Base-by-base conservation (phyloP, 2,888 invertebrate genomes). In the Apoda limacodes region DNA sequence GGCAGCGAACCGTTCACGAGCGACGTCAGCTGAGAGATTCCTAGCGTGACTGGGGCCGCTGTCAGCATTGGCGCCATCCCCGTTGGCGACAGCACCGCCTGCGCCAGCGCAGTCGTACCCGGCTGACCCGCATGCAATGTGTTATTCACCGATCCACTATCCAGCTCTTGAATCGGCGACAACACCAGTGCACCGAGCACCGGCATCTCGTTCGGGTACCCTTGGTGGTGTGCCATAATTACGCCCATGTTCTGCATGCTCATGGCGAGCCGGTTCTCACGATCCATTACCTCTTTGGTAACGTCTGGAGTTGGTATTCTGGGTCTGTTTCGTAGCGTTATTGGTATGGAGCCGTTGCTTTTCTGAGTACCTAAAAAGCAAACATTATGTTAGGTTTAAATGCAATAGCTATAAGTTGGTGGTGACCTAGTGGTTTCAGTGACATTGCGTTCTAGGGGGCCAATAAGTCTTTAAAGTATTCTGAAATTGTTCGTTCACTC, bases 301-400 rank as follows among this genome's bases (percentile, higher is more conserved):
- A 92, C 92, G 60, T 93, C 93, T 0, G 93, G 93, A 5, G 93
- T 93, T 21, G 93, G 93, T 46, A 94, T 93, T 30, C 93, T 84
- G n/a, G 93, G 93, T 32, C 93, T 84, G 54, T 89, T 89, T 55
- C 89, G 89, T 39, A 89, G 71, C n/a, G 85, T 85, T 40, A 85
- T 83, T 5, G 88, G 84, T 19, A 87, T 71, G 1, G 86, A 75
- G 3, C 88, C 88, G 59, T 89, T 90, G 48, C 90, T 78, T 62
- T 88, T 88, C 48, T 84, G 81, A 20, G 86, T 85, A 48, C 85
- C 88, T 88, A 57, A 24, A 44, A 41, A n/a, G n/a, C n/a, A n/a
- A n/a, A n/a, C n/a, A n/a, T n/a, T n/a, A n/a, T n/a, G n/a, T n/a
- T n/a, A n/a, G n/a, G n/a, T n/a, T n/a, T n/a, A n/a, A n/a, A n/a